Evolutionary conservation across 1,140 invertebrate genomes (phyloP).

Genomic region (Ceratosolen fusciceps): DNA sequence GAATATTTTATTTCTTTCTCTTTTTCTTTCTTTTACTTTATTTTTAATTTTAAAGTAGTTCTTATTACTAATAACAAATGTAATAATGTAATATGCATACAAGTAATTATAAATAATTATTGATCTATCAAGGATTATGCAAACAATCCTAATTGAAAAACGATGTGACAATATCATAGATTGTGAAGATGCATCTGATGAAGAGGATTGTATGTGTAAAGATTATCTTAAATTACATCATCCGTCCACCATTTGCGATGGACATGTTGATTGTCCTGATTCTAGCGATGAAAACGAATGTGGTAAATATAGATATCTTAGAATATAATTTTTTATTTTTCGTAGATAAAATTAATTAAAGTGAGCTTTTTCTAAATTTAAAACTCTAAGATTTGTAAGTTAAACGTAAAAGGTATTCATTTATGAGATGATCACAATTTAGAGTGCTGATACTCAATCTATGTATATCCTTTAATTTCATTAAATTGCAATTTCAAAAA

Average conservation of each 20-base stretch:
- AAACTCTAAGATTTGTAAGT: too few species aligned
- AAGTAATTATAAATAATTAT: not conserved
- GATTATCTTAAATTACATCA: conserved; percentile 76
- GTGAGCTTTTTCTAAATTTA: too few species aligned
- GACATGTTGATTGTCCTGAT: conserved; percentile 83
- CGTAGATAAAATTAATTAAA: too few species aligned
- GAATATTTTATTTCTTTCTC: not conserved
- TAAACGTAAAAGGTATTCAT: too few species aligned
- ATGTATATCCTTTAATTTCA: too few species aligned
- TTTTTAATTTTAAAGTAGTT: too few species aligned
- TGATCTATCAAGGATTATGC: conserved; percentile 74
- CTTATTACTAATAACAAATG: not conserved
- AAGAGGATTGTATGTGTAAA: conserved; percentile 80
- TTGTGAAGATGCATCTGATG: conserved; percentile 88
- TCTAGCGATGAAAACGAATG: conserved; percentile 82
- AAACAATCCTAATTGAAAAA: conserved; percentile 74
- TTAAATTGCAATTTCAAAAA: too few species aligned
- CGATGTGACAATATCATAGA: conserved; percentile 81
- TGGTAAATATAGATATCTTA: conserved; percentile 65
- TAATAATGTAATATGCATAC: not conserved
- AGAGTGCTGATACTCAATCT: too few species aligned
- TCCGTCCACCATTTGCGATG: conserved; percentile 80
- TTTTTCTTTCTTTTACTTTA: not conserved
- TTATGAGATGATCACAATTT: too few species aligned
- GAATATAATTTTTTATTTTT: too few species aligned